Base-by-base conservation (phyloP, 1,140 invertebrate genomes). In the Lysiphlebus fabarum region DNA sequence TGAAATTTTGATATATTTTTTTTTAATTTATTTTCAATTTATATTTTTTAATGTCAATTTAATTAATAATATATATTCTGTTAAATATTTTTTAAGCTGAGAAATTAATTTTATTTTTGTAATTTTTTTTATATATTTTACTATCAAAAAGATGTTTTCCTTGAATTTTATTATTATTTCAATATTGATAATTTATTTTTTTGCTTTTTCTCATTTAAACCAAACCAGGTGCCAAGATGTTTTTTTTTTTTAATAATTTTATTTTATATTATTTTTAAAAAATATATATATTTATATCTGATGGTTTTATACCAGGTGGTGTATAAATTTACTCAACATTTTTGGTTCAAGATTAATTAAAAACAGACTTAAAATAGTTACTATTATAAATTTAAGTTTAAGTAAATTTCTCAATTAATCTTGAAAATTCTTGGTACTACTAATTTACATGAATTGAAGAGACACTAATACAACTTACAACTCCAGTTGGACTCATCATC, bases 281-380 rank as follows among this genome's bases (percentile, higher is more conserved):
- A n/a, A n/a, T n/a, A n/a, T n/a, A n/a, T n/a, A n/a, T n/a, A n/a
- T n/a, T n/a, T 26, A 26, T 26, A 26, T 26, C 17, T 26, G 17
- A 26, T 26, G 17, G 17, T 75, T 76, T 76, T 76, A 67, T 76
- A 71, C 74, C 74, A 76, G 74, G 74, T 75, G 73, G 68, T 67
- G 33, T 36, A 64, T 42, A 58, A 56, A 58, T 63, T 34, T 57
- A 61, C 68, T 65, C 66, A 65, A 72, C 69, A 64, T 73, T 73
- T 74, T 75, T 67, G 66, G 68, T 70, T 69, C 65, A 71, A 76
- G 73, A 76, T 76, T 75, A 76, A 76, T 76, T 72, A 73, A 73
- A 72, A 61, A 63, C 66, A 26, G 66, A 62, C 74, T 73, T 68
- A 63, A 76, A 76, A 76, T 76, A 76, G 74, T 70, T 62, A 45